Evolutionary conservation across 2,888 invertebrate genomes (phyloP), one percentile per base, ranked within the genome.

Genomic region (Thymelicus acteon): DNA sequence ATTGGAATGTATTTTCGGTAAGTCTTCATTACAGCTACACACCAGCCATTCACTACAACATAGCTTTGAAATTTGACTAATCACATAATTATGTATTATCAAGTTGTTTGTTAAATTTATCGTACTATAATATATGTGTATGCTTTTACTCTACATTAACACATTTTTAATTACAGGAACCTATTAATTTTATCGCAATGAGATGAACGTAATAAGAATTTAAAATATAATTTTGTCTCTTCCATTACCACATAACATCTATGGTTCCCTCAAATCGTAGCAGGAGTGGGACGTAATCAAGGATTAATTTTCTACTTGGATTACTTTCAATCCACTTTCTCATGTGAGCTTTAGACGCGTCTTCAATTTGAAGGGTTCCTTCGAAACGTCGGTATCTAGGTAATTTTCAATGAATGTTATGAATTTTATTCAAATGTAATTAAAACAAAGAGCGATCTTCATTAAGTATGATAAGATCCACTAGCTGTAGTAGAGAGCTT

Each of bases 261-360:
- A 71, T 78, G 78, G 74, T 67, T 79, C 82, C 82, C 82, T 84
- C 82, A 84, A 85, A 87, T 87, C 86, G 83, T 78, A 81, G 81
- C 76, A 78, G 79, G 82, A 85, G 84, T 80, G 85, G 85, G 82
- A 85, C 86, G 91, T 92, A 91, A 93, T 93, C 92, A 92, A 88
- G 90, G 91, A 91, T 93, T 93, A 91, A 93, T 93, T 93, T 93
- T 93, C 92, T 91, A 89, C 92, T 90, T 87, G 93, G 89, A 92
- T 93, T 91, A 92, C 88, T 93, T 93, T 93, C 93, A 93, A 93
- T 93, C 86, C 90, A 85, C 83, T 87, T 84, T 80, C 89, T 85
- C 85, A 84, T 88, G 89, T 87, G 85, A 84, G 90, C 84, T 88
- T 89, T 86, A 85, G 85, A 87, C 85, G 82, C 82, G 84, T 86